Conservation (phyloP, 1,140 invertebrate genomes). For the Diabrotica undecimpunctata region DNA sequence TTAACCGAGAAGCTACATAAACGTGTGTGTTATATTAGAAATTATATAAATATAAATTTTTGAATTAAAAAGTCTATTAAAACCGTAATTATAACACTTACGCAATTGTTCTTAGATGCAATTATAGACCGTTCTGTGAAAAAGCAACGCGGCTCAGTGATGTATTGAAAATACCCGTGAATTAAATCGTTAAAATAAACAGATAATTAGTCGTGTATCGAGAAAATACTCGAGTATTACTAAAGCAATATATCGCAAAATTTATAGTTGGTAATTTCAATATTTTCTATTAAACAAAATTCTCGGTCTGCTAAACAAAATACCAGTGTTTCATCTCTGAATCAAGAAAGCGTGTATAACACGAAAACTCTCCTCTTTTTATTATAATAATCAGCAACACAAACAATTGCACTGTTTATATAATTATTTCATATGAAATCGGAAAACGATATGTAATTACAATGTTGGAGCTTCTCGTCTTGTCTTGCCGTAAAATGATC, state of each 20-base stretch:
- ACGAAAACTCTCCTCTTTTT: conserved; percentile 17
- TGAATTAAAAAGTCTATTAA: too few relatives aligned
- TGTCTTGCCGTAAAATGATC: too few relatives aligned
- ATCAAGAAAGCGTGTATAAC: conserved; percentile 24
- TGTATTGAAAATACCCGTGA: not conserved
- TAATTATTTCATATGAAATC: conserved; percentile 20
- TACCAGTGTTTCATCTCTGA: conserved; percentile 20
- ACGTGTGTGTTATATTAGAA: too few relatives aligned
- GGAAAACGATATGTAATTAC: too few relatives aligned
- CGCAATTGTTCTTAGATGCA: too few relatives aligned
- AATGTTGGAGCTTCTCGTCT: too few relatives aligned
- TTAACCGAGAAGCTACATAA: too few relatives aligned
- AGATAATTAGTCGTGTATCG: not conserved
- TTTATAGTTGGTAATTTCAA: conserved; percentile 11
- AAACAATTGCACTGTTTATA: conserved; percentile 20
- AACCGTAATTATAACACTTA: too few relatives aligned
- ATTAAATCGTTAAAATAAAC: not conserved
- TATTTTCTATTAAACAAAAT: conserved; percentile 23
- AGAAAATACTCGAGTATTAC: not conserved
- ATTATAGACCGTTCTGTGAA: not conserved
- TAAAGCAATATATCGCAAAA: not conserved
- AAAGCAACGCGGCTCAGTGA: not conserved
- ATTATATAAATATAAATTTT: too few relatives aligned
- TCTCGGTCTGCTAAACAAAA: conserved; percentile 19
- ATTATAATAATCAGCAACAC: conserved; percentile 18